phyloP scores from a whole-genome alignment of 2,888 invertebrate genomes.

The Melolontha melolontha region DNA sequence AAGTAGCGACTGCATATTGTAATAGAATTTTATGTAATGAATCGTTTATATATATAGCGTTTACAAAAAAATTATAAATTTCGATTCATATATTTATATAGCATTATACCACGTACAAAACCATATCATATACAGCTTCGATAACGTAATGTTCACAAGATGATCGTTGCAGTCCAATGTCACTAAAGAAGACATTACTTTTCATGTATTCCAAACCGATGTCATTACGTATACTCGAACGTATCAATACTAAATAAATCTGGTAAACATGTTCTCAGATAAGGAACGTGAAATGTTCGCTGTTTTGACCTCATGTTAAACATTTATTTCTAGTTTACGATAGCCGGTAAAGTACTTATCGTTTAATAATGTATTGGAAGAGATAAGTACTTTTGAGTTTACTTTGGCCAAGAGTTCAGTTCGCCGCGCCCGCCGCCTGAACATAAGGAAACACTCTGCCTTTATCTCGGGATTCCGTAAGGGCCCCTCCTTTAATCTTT shows the following conservation, averaged over 20 bases:
- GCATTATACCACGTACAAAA: too few species aligned
- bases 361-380: slow-evolving; percentile 41
- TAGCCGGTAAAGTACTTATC: slow-evolving; percentile 39
- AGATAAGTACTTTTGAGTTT: slow-evolving; percentile 38
- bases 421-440: slow-evolving; percentile 8
- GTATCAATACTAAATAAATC: slow-evolving; percentile 35
- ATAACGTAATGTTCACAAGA: too few species aligned
- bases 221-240: slow-evolving; percentile 19
- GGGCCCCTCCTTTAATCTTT: slow-evolving; percentile 35
- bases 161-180: not conserved
- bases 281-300: slow-evolving; percentile 47
- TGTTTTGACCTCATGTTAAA: slow-evolving; percentile 49
- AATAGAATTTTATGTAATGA: too few species aligned
- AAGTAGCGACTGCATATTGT: too few species aligned
- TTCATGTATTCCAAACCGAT: slow-evolving; percentile 26
- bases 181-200: slow-evolving; percentile 30
- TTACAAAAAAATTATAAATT: too few species aligned
- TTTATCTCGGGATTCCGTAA: slow-evolving; percentile 26
- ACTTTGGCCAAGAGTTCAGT: slow-evolving; percentile 35
- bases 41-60: too few species aligned
- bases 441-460: slow-evolving; percentile 33
- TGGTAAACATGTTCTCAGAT: slow-evolving; percentile 45
- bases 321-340: slow-evolving; percentile 40
- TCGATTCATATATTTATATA: too few species aligned
- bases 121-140: too few species aligned